phyloP scores from a whole-genome alignment of 30 jellyfish, hydroid and myxozoan species.

The Clytia hemisphaerica region DNA sequence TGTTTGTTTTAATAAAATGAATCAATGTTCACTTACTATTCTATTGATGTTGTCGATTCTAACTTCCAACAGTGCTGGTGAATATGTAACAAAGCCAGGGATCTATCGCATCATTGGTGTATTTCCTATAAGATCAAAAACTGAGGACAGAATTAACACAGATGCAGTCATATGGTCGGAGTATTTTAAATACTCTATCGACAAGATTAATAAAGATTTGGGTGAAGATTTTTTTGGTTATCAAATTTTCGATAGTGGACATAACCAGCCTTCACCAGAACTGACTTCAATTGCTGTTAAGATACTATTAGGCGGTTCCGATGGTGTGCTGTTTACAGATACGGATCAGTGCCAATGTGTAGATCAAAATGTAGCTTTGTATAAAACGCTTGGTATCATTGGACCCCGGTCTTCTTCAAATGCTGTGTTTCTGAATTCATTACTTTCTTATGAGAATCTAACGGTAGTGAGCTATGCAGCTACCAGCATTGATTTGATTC shows the following conservation, averaged over 20 bases:
- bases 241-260: conserved; percentile 10
- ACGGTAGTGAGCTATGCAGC: conserved; percentile 29
- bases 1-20: too few species aligned
- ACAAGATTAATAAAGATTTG: background rate
- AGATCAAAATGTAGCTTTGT: background rate
- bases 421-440: background rate
- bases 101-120: too few species aligned
- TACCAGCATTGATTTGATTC: conserved; percentile 8
- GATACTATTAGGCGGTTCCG: background rate
- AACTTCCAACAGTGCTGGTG: too few species aligned
- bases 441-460: background rate
- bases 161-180: conserved; percentile 25
- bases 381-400: conserved; percentile 13
- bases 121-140: too few species aligned
- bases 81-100: too few species aligned
- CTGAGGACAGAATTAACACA: too few species aligned
- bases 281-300: conserved; percentile 5
- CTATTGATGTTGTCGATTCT: too few species aligned
- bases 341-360: background rate
- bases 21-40: too few species aligned
- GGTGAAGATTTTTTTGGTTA: conserved; percentile 17
- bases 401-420: conserved; percentile 30
- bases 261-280: background rate
- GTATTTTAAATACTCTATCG: conserved; percentile 7
- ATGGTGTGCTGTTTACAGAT: background rate